Percentiles rank a stretch among this genome's conserved stretches.
phyloP scores from a whole-genome alignment of 2,113 vertebrate species.

The Ailurus styani region DNA sequence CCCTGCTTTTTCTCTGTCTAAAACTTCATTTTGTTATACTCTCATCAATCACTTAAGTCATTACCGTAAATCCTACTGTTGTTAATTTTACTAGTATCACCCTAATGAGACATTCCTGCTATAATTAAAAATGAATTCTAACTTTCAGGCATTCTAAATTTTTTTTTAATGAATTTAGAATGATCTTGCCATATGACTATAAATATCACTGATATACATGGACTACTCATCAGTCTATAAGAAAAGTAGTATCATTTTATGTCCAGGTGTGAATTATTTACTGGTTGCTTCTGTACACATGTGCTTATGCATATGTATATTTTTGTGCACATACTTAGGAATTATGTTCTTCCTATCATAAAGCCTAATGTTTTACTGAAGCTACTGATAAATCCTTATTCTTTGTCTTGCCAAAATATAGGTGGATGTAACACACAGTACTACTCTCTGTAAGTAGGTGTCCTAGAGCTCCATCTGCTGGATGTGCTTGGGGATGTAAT shows the following conservation, averaged over 20 bases:
- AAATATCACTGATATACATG: conserved; percentile 48
- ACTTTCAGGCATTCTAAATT: conserved; percentile 70
- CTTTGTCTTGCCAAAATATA: conserved; percentile 80
- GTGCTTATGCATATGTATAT: conserved; percentile 70
- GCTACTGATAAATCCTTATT: conserved; percentile 70
- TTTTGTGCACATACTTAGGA: conserved; percentile 44
- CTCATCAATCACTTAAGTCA: conserved; percentile 64
- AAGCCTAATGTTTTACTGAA: conserved; percentile 58
- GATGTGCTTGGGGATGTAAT: conserved; percentile 43
- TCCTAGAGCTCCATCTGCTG: conserved; percentile 85
- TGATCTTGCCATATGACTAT: conserved; percentile 64
- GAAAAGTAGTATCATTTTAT: neutral
- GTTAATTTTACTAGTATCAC: conserved; percentile 69
- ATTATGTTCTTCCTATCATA: conserved; percentile 56
- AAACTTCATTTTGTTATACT: conserved; percentile 64
- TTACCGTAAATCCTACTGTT: conserved; percentile 63
- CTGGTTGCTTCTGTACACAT: neutral
- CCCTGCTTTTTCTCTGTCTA: conserved; percentile 67
- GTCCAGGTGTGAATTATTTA: conserved; percentile 65
- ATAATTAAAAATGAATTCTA: conserved; percentile 76
- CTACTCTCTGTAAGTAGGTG: conserved; percentile 21
- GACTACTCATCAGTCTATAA: conserved; percentile 16
- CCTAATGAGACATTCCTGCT: conserved; percentile 63
- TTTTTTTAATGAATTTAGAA: conserved; percentile 70
- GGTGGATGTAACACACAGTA: conserved; percentile 10